Evolutionary conservation across 1,140 invertebrate species (phyloP).

Genomic region (Chelonus insularis): DNA sequence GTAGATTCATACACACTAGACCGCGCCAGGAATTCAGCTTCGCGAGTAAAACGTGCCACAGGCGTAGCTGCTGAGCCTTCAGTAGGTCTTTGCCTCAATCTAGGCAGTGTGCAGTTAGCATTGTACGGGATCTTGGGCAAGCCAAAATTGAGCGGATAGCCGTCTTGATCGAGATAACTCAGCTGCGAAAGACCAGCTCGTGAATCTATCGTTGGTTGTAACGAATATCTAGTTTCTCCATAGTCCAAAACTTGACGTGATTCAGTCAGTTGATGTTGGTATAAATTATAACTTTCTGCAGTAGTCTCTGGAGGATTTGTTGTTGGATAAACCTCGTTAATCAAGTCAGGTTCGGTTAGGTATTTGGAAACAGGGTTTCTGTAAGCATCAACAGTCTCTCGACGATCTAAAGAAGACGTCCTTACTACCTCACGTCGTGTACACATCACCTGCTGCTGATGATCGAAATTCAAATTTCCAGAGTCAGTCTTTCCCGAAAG

Average conservation of each 20-base stretch:
- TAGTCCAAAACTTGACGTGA: slow-evolving; percentile 40
- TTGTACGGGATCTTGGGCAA: slow-evolving; percentile 68
- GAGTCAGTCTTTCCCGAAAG: slow-evolving; percentile 16
- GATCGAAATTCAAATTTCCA: slow-evolving; percentile 24
- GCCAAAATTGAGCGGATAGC: slow-evolving; percentile 79
- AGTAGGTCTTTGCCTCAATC: slow-evolving; percentile 46
- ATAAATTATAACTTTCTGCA: slow-evolving; percentile 35
- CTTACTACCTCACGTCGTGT: slow-evolving; percentile 43
- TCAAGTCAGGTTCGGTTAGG: slow-evolving; percentile 52
- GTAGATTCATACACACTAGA: slow-evolving; percentile 55
- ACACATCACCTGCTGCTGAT: slow-evolving; percentile 41
- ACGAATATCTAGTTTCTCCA: slow-evolving; percentile 40
- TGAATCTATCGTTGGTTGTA: slow-evolving; percentile 37
- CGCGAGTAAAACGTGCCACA: slow-evolving; percentile 66
- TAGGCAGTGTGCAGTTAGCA: slow-evolving; percentile 61
- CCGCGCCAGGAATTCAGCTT: slow-evolving; percentile 69
- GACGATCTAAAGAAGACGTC: slow-evolving; percentile 41
- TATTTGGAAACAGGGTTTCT: slow-evolving; percentile 46
- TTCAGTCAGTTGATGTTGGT: slow-evolving; percentile 27
- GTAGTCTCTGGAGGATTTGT: slow-evolving; percentile 27
- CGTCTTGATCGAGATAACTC: slow-evolving; percentile 69
- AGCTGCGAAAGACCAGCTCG: slow-evolving; percentile 40
- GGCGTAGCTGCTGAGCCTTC: slow-evolving; percentile 63
- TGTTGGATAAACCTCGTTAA: slow-evolving; percentile 50
- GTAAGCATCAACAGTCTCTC: slow-evolving; percentile 39